Base-by-base conservation (phyloP, 2,113 vertebrate genomes). In the Dissostichus mawsoni region DNA sequence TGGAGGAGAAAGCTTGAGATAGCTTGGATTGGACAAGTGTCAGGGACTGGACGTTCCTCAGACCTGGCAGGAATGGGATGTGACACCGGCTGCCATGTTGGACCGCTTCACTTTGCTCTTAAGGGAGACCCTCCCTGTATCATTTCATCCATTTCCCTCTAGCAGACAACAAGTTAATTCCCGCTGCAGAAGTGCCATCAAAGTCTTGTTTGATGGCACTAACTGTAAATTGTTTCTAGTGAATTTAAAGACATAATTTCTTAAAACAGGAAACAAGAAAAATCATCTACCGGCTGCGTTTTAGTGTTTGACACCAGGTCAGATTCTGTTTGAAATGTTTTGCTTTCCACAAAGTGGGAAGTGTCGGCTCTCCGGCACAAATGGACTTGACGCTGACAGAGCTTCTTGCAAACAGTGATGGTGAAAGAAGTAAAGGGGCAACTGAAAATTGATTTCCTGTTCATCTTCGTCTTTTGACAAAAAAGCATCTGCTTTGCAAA, bases 11-110 rank as follows among this genome's bases (percentile, higher is more conserved):
- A 74, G 87, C 76, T 78, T 67, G 86, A 90, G 87, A 84, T 85
- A 83, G 83, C 84, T 85, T 50, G 81, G 91, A 93, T 92, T 92
- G 92, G 91, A 94, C 90, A 86, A 92, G 86, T 90, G 92, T 93
- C 93, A 92, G 73, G 81, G 66, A 70, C 36, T 87, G 90, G 91
- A 94, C 90, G 62, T 86, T 85, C 88, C 87, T 92, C 83, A 76
- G 89, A 82, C 81, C 83, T 84, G 90, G 90, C 85, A 89, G 87
- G 84, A 89, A 93, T 92, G 85, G 90, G 86, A 93, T 86, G 90
- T 92, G 92, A 93, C 92, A 91, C 78, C 50, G 62, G 80, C 78
- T 82, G 85, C 81, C 65, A 11, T 56, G 79, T 76, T 53, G 56
- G 74, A 69, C 82, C 2, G n/a, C 73, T 63, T 62, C 74, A 68